Evolutionary conservation across 2,113 vertebrate species (phyloP).

Genomic region (Smithornis capensis): DNA sequence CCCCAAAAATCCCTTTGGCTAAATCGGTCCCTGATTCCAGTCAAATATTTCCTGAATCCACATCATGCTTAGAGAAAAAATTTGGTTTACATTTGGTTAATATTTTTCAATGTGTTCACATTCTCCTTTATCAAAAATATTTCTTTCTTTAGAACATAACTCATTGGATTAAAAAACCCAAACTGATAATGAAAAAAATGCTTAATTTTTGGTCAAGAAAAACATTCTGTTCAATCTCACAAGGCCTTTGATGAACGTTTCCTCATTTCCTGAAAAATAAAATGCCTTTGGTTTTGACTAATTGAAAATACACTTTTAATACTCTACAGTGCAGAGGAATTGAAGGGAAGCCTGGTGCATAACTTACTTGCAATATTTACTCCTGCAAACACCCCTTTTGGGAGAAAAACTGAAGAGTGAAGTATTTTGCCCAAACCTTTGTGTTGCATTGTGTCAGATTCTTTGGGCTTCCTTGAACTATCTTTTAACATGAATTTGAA

Average conservation of each 20-base stretch:
- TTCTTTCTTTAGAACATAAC: not conserved
- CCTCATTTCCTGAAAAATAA: not conserved
- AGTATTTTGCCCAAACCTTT: not conserved
- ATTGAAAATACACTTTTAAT: not conserved
- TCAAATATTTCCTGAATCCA: not conserved
- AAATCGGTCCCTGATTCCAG: not conserved
- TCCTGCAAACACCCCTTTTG: not conserved
- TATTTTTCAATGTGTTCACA: not conserved
- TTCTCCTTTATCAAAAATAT: not conserved
- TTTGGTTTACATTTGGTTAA: not conserved
- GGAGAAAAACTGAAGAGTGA: not conserved
- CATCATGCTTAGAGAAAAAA: not conserved
- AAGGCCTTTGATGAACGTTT: not conserved
- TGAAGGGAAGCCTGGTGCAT: not conserved
- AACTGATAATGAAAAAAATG: not conserved
- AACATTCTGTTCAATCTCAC: not conserved
- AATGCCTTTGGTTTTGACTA: not conserved
- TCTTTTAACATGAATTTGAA: not conserved
- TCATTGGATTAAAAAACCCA: not conserved
- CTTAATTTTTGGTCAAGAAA: not conserved
- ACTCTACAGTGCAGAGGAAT: accelerated
- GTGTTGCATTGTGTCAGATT: not conserved
- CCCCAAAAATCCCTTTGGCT: not conserved
- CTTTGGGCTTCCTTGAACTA: not conserved
- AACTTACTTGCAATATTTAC: not conserved